Evolutionary conservation across 1,140 invertebrate species (phyloP).

Genomic region (Archivesica marissinica): DNA sequence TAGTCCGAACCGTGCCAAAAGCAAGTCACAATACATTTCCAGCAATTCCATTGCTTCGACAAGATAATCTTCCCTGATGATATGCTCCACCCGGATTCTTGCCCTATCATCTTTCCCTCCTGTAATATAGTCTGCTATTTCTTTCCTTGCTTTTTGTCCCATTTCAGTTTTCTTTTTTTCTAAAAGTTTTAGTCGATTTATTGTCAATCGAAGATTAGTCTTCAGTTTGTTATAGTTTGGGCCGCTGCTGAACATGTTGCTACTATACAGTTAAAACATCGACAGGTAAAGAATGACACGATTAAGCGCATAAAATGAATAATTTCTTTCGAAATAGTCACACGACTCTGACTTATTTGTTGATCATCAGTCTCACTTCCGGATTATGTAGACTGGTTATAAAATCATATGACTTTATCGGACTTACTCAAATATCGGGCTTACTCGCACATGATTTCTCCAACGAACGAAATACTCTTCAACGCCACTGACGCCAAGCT

Average conservation of each 20-base stretch:
- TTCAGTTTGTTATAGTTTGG: slow-evolving; percentile 91
- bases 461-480: no score
- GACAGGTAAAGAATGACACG: not conserved
- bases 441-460: no score
- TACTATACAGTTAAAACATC: not conserved
- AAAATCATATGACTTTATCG: not conserved
- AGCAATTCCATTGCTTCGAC: slow-evolving; percentile 99
- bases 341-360: slow-evolving; percentile 44
- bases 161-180: slow-evolving; percentile 99
- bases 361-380: slow-evolving; percentile 43
- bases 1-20: slow-evolving; percentile 98
- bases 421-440: no score
- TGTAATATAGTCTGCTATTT: slow-evolving; percentile 98
- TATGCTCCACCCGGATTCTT: slow-evolving; percentile 98
- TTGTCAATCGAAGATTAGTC: slow-evolving; percentile 95
- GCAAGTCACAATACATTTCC: slow-evolving; percentile 99
- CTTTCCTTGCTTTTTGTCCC: slow-evolving; percentile 96
- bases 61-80: slow-evolving; percentile 99
- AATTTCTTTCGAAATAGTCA: slow-evolving; percentile 46
- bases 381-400: slow-evolving; percentile 19
- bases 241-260: slow-evolving; percentile 78
- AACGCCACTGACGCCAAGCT: no score
- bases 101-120: slow-evolving; percentile 94
- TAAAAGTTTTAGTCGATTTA: slow-evolving; percentile 96
- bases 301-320: not conserved